Base-by-base conservation (phyloP, 2,797 vertebrate species). In the Poecilia gillii region DNA sequence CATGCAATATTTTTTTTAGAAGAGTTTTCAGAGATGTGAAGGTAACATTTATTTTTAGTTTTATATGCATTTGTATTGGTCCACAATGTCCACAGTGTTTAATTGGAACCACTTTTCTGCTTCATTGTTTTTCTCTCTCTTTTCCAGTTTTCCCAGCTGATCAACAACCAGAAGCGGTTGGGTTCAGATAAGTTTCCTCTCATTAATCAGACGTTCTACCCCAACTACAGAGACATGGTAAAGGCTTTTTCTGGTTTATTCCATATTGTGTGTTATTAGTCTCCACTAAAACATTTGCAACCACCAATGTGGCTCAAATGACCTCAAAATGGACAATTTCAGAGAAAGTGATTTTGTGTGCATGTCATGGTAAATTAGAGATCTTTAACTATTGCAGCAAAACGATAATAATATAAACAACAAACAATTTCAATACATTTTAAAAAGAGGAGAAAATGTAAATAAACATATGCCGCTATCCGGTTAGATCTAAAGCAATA, bases 171-270 rank as follows among this genome's bases (percentile, higher is more conserved):
- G 93, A 99, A 97, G 95, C 93, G 88, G 36, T 62, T 99, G 90
- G 98, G 98, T 81, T 92, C 96, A 5, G 98, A 99, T 73, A 99
- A 97, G 91, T 99, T 99, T 77, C 99, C 98, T 41, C 95, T 99
- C 31, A 98, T 99, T 68, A 97, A 99, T 83, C 99, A 99, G 90
- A 98, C 97, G 0, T 99, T 98, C 95, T 99, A 99, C 85, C 98
- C 99, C n/a, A 99, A 99, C 95, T 97, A 99, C 93, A 98, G 94
- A 94, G 98, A 99, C 95, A 99, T 99, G 99, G 99, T 99, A 96
- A 77, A 94, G 76, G 2, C 25, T 25, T 85, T 47, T 76, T 82
- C 62, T 14, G 31, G 68, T 64, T 79, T 66, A 36, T 4, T 53
- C 39, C 20, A 13, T 47, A 41, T 45, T 77, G 6, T 45, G n/a